These are phyloP conservation scores for Aplodontia rufa DNA, from an alignment of 2,113 vertebrate species.

Conservation along the genomic window DNA sequence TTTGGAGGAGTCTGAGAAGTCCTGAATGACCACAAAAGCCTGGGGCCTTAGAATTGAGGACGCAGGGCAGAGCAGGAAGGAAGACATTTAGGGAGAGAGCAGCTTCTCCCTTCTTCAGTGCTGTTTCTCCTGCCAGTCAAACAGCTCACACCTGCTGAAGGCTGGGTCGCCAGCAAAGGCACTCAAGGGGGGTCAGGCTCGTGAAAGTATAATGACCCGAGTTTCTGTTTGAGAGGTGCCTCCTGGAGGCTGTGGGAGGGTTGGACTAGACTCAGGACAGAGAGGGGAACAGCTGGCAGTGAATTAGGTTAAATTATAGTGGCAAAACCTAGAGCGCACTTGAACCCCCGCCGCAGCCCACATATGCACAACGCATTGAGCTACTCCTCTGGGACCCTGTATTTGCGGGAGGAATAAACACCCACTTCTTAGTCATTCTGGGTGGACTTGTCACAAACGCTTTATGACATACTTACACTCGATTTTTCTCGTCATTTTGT, in stretches of 20 bases:
- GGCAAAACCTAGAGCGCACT: accelerated
- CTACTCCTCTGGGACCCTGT: accelerated
- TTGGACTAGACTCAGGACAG: accelerated
- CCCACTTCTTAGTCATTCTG: too few relatives aligned
- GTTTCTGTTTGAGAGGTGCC: not conserved
- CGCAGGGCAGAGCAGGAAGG: too few relatives aligned
- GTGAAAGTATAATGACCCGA: accelerated
- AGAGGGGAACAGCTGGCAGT: not conserved
- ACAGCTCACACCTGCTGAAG: accelerated
- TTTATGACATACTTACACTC: not conserved
- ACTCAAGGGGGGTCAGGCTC: not conserved
- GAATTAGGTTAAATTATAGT: not conserved
- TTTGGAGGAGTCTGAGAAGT: not conserved
- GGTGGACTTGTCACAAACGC: accelerated
- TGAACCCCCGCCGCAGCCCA: not conserved
- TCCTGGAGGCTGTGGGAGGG: accelerated
- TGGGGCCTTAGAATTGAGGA: too few relatives aligned
- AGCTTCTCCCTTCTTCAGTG: accelerated
- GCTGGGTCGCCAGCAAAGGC: not conserved
- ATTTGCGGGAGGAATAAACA: not conserved
- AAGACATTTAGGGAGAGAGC: accelerated
- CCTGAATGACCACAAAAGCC: not conserved
- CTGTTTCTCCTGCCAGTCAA: too few relatives aligned
- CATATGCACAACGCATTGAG: accelerated
- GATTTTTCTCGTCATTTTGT: not conserved